A percentile compares a stretch with the other conserved stretches of the same genome.
Conservation (phyloP, 2,797 vertebrate species). For the Halcyon leucocephala region DNA sequence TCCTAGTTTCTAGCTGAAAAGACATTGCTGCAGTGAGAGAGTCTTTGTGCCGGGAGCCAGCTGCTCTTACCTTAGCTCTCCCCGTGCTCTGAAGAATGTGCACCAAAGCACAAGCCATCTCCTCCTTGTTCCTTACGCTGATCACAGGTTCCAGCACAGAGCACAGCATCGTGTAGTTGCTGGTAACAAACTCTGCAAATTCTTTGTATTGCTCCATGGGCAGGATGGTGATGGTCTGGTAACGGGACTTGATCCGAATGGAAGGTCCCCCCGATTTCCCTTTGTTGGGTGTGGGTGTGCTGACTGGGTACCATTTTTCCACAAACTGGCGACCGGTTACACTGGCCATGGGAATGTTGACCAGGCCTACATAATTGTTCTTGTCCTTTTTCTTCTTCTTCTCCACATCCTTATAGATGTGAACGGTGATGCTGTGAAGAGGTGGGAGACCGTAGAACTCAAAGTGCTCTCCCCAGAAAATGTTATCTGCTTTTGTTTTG, state of each 20-base stretch:
- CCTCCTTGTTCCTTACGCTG: conserved; percentile 96
- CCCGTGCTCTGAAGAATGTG: conserved; percentile 98
- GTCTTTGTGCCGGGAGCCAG: background rate
- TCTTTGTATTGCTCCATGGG: conserved; percentile 99
- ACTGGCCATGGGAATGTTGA: conserved; percentile 90
- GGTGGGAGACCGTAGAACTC: conserved; percentile 89
- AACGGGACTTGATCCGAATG: conserved; percentile 94
- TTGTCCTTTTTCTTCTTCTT: conserved; percentile 98
- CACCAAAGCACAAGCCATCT: conserved; percentile 94
- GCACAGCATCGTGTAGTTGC: conserved; percentile 92
- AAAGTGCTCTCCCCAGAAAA: conserved; percentile 98
- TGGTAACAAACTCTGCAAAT: conserved; percentile 95
- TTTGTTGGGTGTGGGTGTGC: conserved; percentile 92
- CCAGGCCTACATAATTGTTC: conserved; percentile 94
- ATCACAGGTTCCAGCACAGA: conserved; percentile 95
- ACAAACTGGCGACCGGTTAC: conserved; percentile 92
- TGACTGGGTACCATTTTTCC: conserved; percentile 97
- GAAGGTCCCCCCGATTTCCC: conserved; percentile 89
- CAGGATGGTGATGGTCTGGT: conserved; percentile 92
- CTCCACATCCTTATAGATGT: conserved; percentile 93
- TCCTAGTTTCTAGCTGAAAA: background rate
- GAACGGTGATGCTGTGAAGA: conserved; percentile 90
- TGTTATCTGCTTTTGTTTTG: conserved; percentile 91
- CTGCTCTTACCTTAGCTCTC: conserved; percentile 88
- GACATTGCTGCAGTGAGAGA: background rate